Evolutionary conservation across 2,888 invertebrate genomes (phyloP).

Genomic region (Cheilosia grossa): DNA sequence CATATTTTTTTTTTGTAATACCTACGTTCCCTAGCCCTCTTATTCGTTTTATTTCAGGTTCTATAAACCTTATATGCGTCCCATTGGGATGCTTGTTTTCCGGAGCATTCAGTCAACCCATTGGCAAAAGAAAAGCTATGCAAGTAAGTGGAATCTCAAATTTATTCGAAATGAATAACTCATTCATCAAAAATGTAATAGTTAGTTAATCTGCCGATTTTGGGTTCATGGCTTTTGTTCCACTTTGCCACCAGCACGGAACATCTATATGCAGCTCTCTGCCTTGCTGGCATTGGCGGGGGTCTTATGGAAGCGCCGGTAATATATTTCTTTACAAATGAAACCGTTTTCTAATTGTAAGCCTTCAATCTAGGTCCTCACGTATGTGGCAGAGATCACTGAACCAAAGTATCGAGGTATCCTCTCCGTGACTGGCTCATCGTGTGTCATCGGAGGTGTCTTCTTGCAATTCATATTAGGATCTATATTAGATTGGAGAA

Average conservation of each 20-base stretch:
- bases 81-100: conserved; percentile 91
- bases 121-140: conserved; percentile 91
- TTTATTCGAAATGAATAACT: not conserved
- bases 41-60: conserved; percentile 85
- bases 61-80: conserved; percentile 91
- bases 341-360: not conserved
- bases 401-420: conserved; percentile 90
- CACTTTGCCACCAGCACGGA: conserved; percentile 86
- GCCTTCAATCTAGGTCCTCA: conserved; percentile 86
- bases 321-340: conserved; percentile 79
- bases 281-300: conserved; percentile 89
- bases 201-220: conserved; percentile 89
- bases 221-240: conserved; percentile 90
- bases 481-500: conserved; percentile 88
- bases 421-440: conserved; percentile 88
- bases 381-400: conserved; percentile 93
- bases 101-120: conserved; percentile 88
- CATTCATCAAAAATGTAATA: conserved; percentile 60
- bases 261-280: conserved; percentile 88
- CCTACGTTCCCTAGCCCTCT: not conserved
- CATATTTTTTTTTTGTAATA: not conserved
- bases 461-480: conserved; percentile 91
- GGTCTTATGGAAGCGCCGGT: conserved; percentile 92
- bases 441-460: conserved; percentile 90
- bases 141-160: conserved; percentile 82